Base-by-base conservation (phyloP, 2,113 vertebrate species). In the Cinclus mexicanus region DNA sequence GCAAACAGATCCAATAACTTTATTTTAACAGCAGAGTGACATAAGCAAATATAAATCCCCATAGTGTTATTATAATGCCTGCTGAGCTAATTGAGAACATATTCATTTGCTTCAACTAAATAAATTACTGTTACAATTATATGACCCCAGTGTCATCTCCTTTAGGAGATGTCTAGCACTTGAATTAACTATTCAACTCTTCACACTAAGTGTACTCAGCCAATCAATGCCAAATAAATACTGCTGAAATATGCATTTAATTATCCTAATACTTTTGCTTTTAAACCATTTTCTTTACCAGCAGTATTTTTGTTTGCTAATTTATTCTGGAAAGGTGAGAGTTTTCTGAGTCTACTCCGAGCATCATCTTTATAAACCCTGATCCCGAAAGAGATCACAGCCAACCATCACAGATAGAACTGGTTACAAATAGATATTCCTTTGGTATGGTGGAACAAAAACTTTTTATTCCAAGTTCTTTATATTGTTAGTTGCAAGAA, bases 161-260 rank as follows among this genome's bases (percentile, higher is more conserved):
- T 97, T 84, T 70, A 97, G 97, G 97, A 97, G 77, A 94, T 80
- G 92, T 93, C 93, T 95, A 94, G 92, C 88, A 95, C 95, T 97
- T 96, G 95, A 96, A 96, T 97, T 97, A 98, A 93, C 95, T 96
- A 60, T 95, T 96, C 88, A 94, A 52, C 87, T 89, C 89, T 97
- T 98, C 96, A 95, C 87, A 95, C 77, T 96, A 96, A 97, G 95
- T 96, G 95, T 83, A 70, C 85, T 97, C 59, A 93, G 86, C 93
- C 95, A 97, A 97, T 96, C 97, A 97, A 95, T 97, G 94, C 88
- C 95, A 97, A 94, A 97, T 97, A 98, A 97, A 97, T 97, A 94
- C 83, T 96, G 93, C 86, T 97, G 97, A 98, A 97, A 98, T 97
- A 97, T 96, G 94, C 93, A 97, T 97, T 98, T 97, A 97, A 97